Conservation (phyloP, 2,797 vertebrate genomes). For the Catharus ustulatus region DNA sequence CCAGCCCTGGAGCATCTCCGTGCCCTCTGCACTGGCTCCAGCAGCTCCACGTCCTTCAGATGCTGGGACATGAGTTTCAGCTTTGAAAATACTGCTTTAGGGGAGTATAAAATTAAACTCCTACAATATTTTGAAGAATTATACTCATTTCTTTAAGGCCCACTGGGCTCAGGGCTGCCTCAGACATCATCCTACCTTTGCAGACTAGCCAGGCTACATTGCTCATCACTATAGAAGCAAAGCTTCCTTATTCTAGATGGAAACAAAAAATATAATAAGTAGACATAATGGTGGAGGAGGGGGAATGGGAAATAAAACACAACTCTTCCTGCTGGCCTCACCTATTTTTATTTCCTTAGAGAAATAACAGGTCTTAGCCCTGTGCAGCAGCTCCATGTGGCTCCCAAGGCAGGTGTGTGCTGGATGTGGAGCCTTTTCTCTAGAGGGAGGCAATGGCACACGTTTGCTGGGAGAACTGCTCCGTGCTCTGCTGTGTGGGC, state of each 20-base stretch:
- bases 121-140: not conserved
- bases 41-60: rapidly evolving
- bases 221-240: not conserved
- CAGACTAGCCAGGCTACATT: rapidly evolving
- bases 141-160: not conserved
- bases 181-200: not conserved
- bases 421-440: not conserved
- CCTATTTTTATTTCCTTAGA: not conserved
- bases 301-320: not conserved
- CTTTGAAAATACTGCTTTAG: not conserved
- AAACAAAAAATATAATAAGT: not conserved
- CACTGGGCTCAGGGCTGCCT: not conserved
- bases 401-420: rapidly evolving
- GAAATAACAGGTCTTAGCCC: not conserved
- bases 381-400: not conserved
- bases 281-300: not conserved
- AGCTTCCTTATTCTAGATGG: not conserved
- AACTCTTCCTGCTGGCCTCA: not conserved
- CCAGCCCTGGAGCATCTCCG: not conserved
- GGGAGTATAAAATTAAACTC: not conserved
- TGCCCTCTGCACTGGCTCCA: not conserved
- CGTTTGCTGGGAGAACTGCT: not conserved
- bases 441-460: not conserved
- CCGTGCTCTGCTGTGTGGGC: rapidly evolving
- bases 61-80: not conserved